phyloP scores from a whole-genome alignment of 2,797 vertebrate genomes.

The Sciurus vulgaris region DNA sequence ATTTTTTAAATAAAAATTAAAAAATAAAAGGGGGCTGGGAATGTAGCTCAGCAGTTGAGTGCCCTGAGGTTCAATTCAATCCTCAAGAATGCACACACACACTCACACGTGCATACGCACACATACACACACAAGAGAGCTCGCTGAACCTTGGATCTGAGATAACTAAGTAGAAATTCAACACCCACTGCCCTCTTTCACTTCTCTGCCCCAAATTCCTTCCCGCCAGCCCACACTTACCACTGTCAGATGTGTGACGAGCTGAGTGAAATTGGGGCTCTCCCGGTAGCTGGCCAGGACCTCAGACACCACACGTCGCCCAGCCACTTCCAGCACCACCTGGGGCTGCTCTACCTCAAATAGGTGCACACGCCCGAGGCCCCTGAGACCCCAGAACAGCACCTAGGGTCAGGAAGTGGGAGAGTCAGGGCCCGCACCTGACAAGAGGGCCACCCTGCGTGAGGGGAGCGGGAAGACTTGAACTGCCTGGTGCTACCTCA shows the following conservation, averaged over 20 bases:
- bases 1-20: no score
- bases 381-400: constrained; percentile 96
- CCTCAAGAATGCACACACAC: no score
- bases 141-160: not conserved
- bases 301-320: constrained; percentile 93
- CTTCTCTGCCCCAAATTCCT: not conserved
- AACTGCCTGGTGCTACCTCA: constrained; percentile 89
- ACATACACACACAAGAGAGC: not conserved
- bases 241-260: constrained; percentile 93
- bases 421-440: not conserved
- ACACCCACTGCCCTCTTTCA: not conserved
- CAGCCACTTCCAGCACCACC: constrained; percentile 94
- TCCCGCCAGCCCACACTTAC: constrained; percentile 86
- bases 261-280: constrained; percentile 94
- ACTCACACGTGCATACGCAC: no score
- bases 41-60: no score
- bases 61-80: no score
- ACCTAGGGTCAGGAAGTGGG: constrained; percentile 87
- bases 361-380: constrained; percentile 94
- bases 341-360: constrained; percentile 95
- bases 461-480: not conserved
- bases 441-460: not conserved
- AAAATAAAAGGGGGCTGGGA: no score
- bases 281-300: constrained; percentile 91
- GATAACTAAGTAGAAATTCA: not conserved